Evolutionary conservation across 2,113 vertebrate species (phyloP), one percentile per base, ranked within the genome.

Genomic region (Anhinga rufa): DNA sequence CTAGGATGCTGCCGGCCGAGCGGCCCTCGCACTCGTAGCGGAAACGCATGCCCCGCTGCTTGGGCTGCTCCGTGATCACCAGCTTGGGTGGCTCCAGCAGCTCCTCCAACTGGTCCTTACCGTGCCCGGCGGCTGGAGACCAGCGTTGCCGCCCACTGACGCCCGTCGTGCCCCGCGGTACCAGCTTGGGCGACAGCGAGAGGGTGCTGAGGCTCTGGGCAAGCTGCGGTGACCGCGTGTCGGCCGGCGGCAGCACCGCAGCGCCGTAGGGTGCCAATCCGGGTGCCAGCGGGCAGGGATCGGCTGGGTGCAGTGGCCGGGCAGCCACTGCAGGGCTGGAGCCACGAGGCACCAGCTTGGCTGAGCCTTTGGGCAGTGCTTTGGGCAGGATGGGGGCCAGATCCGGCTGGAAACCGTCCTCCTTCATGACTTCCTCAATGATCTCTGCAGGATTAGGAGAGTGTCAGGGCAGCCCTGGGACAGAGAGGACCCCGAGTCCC

Each of bases 11-110:
- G 51, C 99, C 99, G 0, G 99, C 99, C 0, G 99, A 99, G 36
- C 99, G 98, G 6, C 99, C 99, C 94, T 99, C 99, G 7, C 99
- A 99, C 94, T 99, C 98, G 13, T 99, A 99, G 58, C 99, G 99
- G 92, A 99, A 99, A 32, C 99, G 97, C 99, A 99, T 99, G 42
- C 99, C 99, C 12, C 99, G 97, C 96, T 99, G 99, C 90, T 99
- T 99, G 55, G 99, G 99, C 97, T 99, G 98, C 97, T 99, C 99
- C 4, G 97, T 97, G 91, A 99, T 98, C 83, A 98, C 96, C 69
- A 99, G 95, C 28, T 92, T 92, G 9, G 99, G 99, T 3, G 95
- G 97, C 17, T 98, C 98, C 85, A 97, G 91, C 25, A 98, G 66
- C 10, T 85, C 94, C 70, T 98, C 98, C 96, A 98, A 95, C 58